phyloP scores from a whole-genome alignment of 1,140 invertebrate genomes.

The Drosophila insularis region DNA sequence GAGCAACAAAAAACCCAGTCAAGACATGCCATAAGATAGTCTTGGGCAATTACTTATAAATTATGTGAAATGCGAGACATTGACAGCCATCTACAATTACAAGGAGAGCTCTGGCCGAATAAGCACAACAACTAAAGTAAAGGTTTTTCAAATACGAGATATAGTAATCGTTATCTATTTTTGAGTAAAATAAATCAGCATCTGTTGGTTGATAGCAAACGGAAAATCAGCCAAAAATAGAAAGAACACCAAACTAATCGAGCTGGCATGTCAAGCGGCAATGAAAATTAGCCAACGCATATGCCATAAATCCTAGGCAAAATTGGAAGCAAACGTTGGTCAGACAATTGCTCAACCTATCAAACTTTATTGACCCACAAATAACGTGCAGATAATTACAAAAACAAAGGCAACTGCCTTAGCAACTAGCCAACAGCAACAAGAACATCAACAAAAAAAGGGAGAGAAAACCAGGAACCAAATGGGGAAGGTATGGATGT shows the following conservation, averaged over 20 bases:
- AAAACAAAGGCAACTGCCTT: constrained; percentile 72
- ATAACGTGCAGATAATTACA: constrained; percentile 82
- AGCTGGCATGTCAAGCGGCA: constrained; percentile 70
- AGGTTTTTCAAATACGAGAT: no score
- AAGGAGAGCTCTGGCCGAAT: not conserved
- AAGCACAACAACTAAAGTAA: constrained; percentile 12
- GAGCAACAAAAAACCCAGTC: constrained; percentile 12
- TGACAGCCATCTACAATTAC: constrained; percentile 74
- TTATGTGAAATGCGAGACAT: constrained; percentile 68
- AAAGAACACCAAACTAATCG: constrained; percentile 28
- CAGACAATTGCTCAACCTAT: constrained; percentile 74
- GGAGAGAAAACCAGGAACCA: constrained; percentile 14
- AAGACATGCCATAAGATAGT: constrained; percentile 28
- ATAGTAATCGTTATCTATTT: not conserved
- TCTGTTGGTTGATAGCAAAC: not conserved
- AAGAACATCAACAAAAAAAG: constrained; percentile 17
- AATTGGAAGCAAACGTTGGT: constrained; percentile 35
- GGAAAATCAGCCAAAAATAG: constrained; percentile 37
- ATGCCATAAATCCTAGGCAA: constrained; percentile 59
- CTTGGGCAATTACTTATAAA: constrained; percentile 55
- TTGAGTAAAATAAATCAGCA: constrained; percentile 74
- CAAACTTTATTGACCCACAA: constrained; percentile 81
- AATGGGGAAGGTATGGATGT: not conserved
- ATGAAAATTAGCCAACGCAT: constrained; percentile 65
- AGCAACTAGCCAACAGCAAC: constrained; percentile 46